Base-by-base conservation (phyloP, 2,113 vertebrate species). In the Oriolus oriolus region DNA sequence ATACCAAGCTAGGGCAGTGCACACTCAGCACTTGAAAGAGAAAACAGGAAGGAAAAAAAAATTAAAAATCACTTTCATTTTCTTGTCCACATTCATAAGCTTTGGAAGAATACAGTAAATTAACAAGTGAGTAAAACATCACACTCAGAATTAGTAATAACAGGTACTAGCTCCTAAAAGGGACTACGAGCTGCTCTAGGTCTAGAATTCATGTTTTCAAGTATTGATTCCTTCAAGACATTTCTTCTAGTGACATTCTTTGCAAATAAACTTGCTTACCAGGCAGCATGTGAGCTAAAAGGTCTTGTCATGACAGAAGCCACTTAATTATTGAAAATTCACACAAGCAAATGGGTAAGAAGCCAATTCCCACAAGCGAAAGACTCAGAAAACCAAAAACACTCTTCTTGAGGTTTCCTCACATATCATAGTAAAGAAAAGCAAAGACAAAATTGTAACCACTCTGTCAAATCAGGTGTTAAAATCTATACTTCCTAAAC, bases 321-420 rank as follows among this genome's bases (percentile, higher is more conserved):
- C 39, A 28, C 47, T 89, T 91, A 87, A 94, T 93, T 95, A 87
- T 39, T 95, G 57, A 97, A 94, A 84, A 89, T 24, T 28, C 53
- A 68, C 33, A 54, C 9, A 30, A 84, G 26, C 31, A 87, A 90
- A 64, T 70, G 14, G 76, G 49, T 73, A 90, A 68, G 75, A 37
- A 21, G 7, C 0, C 52, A 83, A 87, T 47, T 56, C 19, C 31
- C 42, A 63, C 33, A 52, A 54, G 23, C 8, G n/a, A 76, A 60
- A 87, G 22, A 87, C 60, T 90, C n/a, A 84, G 9, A 90, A 75
- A 77, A 70, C 26, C 2, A 64, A 80, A 86, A 66, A 45, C 2
- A 41, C 7, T 33, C 16, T 27, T 57, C 20, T 35, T 31, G n/a
- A 81, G 28, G 8, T 65, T 79, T 78, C 49, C 69, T 87, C 31